Percentiles rank a stretch among this genome's conserved stretches.
Evolutionary conservation across 1,140 invertebrate species (phyloP).

Genomic region (Drosophila tsacasi): DNA sequence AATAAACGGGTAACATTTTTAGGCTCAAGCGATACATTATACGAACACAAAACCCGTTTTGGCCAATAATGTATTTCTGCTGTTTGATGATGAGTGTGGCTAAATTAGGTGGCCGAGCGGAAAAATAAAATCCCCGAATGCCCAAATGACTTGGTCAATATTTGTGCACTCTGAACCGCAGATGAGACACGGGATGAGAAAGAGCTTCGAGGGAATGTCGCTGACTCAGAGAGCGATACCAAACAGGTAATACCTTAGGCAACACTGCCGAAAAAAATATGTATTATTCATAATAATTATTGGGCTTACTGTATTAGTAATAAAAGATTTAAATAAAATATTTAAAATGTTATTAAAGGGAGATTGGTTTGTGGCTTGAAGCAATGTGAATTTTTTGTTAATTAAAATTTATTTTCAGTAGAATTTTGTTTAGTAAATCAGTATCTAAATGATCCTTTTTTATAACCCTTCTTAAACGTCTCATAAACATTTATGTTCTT

Average conservation of each 20-base stretch:
- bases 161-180: conserved; percentile 64
- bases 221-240: conserved; percentile 52
- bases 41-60: conserved; percentile 26
- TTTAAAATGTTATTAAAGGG: not conserved
- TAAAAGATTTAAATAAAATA: not conserved
- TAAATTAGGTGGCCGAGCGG: conserved; percentile 37
- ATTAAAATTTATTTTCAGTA: not conserved
- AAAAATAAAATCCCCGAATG: conserved; percentile 36
- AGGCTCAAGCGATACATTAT: conserved; percentile 3
- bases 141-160: conserved; percentile 65
- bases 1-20: conserved; percentile 27
- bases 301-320: not conserved
- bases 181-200: conserved; percentile 10
- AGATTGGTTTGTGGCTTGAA: not conserved
- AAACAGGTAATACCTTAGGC: conserved; percentile 47
- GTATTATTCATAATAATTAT: not conserved
- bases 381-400: not conserved
- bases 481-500: not conserved
- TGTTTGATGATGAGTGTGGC: conserved; percentile 45
- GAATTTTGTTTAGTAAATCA: not conserved
- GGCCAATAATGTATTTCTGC: not conserved
- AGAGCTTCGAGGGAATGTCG: conserved; percentile 28
- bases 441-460: not conserved
- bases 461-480: not conserved
- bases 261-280: conserved; percentile 12